Evolutionary conservation across 2,797 vertebrate genomes (phyloP), one percentile per base, ranked within the genome.

Genomic region (Syncerus caffer): DNA sequence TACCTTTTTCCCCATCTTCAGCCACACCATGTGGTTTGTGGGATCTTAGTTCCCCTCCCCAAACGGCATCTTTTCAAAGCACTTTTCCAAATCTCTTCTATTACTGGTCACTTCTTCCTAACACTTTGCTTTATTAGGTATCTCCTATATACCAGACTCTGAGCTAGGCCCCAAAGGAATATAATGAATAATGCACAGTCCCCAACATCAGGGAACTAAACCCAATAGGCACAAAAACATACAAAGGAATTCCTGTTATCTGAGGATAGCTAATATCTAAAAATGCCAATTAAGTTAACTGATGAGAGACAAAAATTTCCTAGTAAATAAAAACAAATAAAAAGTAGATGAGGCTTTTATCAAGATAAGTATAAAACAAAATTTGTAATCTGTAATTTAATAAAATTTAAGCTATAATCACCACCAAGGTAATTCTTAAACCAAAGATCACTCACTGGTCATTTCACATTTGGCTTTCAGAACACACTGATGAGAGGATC

Each of bases 391-490:
- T 64, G 58, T 95, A 84, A 67, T 92, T 95, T 96, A 96, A 95
- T 29, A 96, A 96, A 95, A 97, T 78, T 71, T 92, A 96, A 92
- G 55, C 42, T 92, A 47, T n/a, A 90, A 74, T 19, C 83, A 15
- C 25, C 87, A 97, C 29, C 88, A 96, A 92, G 8, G 15, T 93
- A 83, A 93, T 88, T 92, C 85, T 78, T 90, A 89, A 92, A 84
- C 80, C 85, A 89, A 95, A 89, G 34, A 90, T 89, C 76, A 96
- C 31, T 57, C 29, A 62, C 60, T 62, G 29, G 60, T 89, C 78
- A 74, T 50, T 96, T 93, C 71, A 93, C 25, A 83, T 85, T 31
- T 97, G 82, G 64, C 34, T 95, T 96, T 95, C 80, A 96, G 91
- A 91, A 88, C 60, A 97, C 1, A 6, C 25, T 42, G 27, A 80